phyloP scores from a whole-genome alignment of 2,888 invertebrate species.

The Theristus sp. region DNA sequence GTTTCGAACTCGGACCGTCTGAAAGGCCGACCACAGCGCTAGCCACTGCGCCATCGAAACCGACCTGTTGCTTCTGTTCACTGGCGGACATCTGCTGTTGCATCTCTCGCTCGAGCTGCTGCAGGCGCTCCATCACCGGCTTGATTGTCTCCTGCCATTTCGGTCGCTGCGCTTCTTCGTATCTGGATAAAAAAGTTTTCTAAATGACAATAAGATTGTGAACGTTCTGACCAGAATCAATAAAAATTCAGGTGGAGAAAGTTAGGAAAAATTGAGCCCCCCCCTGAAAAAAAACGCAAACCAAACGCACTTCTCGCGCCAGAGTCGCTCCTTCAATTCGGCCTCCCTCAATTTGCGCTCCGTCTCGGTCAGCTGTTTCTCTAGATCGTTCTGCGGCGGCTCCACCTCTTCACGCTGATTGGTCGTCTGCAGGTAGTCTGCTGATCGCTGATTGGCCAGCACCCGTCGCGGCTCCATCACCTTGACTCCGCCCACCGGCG shows the following conservation, averaged over 20 bases:
- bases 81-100: neutral
- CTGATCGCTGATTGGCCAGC: no score
- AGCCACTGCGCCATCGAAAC: neutral
- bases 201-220: no score
- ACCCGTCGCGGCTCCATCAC: no score
- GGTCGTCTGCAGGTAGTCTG: no score
- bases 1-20: no score
- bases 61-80: neutral
- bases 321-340: neutral
- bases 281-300: no score
- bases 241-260: neutral
- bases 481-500: no score
- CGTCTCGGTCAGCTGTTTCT: neutral
- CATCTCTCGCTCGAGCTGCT: constrained; percentile 14
- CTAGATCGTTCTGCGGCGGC: neutral
- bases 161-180: neutral
- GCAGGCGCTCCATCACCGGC: constrained; percentile 10
- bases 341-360: neutral
- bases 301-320: neutral
- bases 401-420: no score
- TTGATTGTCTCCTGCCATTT: neutral
- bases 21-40: no score
- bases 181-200: neutral
- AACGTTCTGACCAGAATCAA: neutral
- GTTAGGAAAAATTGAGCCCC: neutral